A percentile compares a stretch with the other conserved stretches of the same genome.
Conservation (phyloP, 2,888 invertebrate genomes). For the Molanna angustata region DNA sequence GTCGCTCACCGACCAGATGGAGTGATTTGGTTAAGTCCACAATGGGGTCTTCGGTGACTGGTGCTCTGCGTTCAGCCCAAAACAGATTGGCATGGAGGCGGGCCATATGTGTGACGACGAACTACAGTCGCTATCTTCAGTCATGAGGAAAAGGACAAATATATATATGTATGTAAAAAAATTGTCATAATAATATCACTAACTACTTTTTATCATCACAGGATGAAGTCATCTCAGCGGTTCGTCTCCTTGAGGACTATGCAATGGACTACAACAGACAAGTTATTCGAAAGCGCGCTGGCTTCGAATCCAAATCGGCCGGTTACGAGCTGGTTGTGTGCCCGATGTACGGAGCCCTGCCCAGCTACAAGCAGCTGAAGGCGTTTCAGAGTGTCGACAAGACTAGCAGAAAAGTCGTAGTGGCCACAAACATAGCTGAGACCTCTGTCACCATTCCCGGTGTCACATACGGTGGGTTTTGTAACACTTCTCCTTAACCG, state of each 20-base stretch:
- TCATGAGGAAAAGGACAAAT: too few relatives aligned
- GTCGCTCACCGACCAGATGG: too few relatives aligned
- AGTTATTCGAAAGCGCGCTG: not conserved
- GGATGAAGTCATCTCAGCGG: slow-evolving; percentile 86
- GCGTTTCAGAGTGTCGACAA: slow-evolving; percentile 74
- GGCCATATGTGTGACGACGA: too few relatives aligned
- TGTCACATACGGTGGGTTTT: slow-evolving; percentile 73
- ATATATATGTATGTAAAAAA: too few relatives aligned
- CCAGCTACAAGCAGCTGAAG: slow-evolving; percentile 73
- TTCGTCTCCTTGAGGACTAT: slow-evolving; percentile 63
- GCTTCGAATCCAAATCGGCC: slow-evolving; percentile 30
- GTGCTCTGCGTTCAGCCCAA: too few relatives aligned
- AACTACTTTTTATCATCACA: slow-evolving; percentile 42
- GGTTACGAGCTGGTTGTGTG: slow-evolving; percentile 59
- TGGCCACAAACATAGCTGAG: slow-evolving; percentile 96
- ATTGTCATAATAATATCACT: too few relatives aligned
- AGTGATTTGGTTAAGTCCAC: too few relatives aligned
- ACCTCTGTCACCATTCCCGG: slow-evolving; percentile 95
- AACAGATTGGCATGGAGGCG: too few relatives aligned
- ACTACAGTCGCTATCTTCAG: too few relatives aligned
- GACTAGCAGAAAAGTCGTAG: slow-evolving; percentile 80
- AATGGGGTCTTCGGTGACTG: too few relatives aligned
- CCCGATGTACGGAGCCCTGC: slow-evolving; percentile 92
- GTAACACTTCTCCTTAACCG: too few relatives aligned
- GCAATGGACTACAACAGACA: slow-evolving; percentile 49